phyloP scores from a whole-genome alignment of 2,888 invertebrate genomes.

The Pseudococcus viburni region DNA sequence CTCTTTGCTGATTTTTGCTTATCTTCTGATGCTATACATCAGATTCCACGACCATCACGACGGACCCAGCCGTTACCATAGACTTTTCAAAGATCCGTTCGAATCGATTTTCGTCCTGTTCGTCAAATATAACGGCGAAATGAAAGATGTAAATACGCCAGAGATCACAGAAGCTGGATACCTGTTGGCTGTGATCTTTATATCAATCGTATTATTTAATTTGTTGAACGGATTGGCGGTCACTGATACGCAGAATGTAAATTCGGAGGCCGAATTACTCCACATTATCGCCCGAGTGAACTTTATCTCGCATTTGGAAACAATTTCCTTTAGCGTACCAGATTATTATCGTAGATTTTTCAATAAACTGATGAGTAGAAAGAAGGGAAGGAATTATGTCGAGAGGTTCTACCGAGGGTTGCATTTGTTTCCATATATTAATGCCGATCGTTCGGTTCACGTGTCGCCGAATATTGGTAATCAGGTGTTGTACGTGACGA shows the following conservation, averaged over 20 bases:
- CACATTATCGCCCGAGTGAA: conserved; percentile 81
- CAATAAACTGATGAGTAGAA: neutral
- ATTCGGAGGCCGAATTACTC: conserved; percentile 84
- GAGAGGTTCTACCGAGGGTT: neutral
- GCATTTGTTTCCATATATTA: neutral
- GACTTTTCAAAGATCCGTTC: conserved; percentile 79
- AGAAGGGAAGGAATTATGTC: neutral
- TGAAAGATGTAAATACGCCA: conserved; percentile 80
- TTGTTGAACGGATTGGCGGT: conserved; percentile 88
- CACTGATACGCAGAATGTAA: conserved; percentile 83
- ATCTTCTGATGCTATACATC: conserved; percentile 85
- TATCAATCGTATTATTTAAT: conserved; percentile 87
- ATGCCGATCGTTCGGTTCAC: neutral
- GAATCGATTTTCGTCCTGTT: conserved; percentile 82
- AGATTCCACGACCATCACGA: conserved; percentile 71
- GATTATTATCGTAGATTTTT: conserved; percentile 69
- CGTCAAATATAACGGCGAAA: conserved; percentile 89
- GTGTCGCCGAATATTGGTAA: neutral
- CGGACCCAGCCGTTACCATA: neutral
- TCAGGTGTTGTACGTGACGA: neutral
- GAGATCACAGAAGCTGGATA: conserved; percentile 84
- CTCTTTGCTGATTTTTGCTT: conserved; percentile 85
- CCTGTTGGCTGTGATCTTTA: conserved; percentile 84
- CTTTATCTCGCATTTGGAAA: conserved; percentile 82
- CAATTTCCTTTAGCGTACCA: conserved; percentile 77